These are phyloP conservation scores for Gerris lacustris DNA, from an alignment of 2,888 invertebrate species.

Conservation along the genomic window DNA sequence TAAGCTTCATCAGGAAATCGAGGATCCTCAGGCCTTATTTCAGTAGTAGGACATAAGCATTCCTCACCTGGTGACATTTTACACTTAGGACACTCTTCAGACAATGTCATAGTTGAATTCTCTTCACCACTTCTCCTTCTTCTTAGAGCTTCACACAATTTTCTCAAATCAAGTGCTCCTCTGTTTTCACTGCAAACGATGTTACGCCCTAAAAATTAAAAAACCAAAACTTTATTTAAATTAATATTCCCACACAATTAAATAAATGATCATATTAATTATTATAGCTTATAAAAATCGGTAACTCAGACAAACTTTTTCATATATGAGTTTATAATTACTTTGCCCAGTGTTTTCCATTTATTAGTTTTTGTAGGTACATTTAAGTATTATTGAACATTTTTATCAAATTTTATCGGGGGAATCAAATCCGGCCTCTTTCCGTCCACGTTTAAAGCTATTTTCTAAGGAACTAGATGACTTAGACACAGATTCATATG, in stretches of 20 bases:
- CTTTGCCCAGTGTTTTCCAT: too few relatives aligned
- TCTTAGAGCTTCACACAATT: conserved; percentile 36
- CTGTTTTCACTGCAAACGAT: conserved; percentile 33
- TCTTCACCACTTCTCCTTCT: conserved; percentile 21
- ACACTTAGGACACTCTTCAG: conserved; percentile 21
- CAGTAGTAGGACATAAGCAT: conserved; percentile 17
- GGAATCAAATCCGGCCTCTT: too few relatives aligned
- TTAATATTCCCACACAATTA: neutral
- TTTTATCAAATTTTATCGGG: too few relatives aligned
- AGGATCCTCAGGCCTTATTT: neutral
- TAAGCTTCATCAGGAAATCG: conserved; percentile 58
- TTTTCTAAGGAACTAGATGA: too few relatives aligned
- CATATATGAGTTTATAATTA: too few relatives aligned
- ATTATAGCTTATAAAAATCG: too few relatives aligned
- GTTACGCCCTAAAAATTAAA: conserved; percentile 29
- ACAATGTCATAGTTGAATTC: neutral
- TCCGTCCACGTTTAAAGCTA: too few relatives aligned
- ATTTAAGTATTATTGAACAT: too few relatives aligned
- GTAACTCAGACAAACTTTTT: too few relatives aligned
- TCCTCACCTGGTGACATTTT: conserved; percentile 15
- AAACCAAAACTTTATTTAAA: conserved; percentile 5
- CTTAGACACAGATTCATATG: too few relatives aligned
- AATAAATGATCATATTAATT: neutral
- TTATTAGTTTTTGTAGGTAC: too few relatives aligned
- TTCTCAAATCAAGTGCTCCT: conserved; percentile 35